Evolutionary conservation across 2,888 invertebrate species (phyloP).

Genomic region (Agrenia bidenticulata): DNA sequence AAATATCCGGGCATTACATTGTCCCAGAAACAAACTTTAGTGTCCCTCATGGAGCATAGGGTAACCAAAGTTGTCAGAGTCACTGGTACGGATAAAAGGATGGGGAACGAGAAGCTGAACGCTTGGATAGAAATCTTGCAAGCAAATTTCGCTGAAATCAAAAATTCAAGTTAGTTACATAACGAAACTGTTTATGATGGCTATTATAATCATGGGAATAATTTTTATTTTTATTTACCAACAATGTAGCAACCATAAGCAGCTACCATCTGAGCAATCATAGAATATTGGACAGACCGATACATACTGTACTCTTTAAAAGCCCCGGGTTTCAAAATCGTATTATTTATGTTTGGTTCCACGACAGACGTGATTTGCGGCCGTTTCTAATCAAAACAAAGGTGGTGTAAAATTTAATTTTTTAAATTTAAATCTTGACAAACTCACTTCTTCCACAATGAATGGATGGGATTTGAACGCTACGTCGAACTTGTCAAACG

Average conservation of each 20-base stretch:
- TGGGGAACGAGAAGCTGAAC: slow-evolving; percentile 58
- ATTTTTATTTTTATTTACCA: slow-evolving; percentile 42
- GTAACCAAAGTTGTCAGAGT: slow-evolving; percentile 53
- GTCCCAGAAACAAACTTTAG: slow-evolving; percentile 53
- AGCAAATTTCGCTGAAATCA: slow-evolving; percentile 58
- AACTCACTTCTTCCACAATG: slow-evolving; percentile 52
- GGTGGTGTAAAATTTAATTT: not conserved
- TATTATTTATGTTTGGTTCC: slow-evolving; percentile 8
- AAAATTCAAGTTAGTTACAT: too few species aligned
- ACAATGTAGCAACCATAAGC: slow-evolving; percentile 57
- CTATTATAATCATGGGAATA: too few species aligned
- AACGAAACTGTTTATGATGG: too few species aligned
- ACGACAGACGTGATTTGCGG: slow-evolving; percentile 3
- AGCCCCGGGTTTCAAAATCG: slow-evolving; percentile 6
- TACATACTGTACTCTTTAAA: not conserved
- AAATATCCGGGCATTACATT: slow-evolving; percentile 56
- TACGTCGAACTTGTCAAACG: slow-evolving; percentile 52
- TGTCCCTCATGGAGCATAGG: slow-evolving; percentile 53
- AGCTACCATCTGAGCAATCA: slow-evolving; percentile 55
- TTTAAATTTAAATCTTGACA: not conserved
- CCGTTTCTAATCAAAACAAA: slow-evolving; percentile 22
- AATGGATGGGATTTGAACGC: slow-evolving; percentile 54
- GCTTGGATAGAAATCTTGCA: slow-evolving; percentile 60
- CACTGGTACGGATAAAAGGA: slow-evolving; percentile 56
- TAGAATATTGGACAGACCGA: slow-evolving; percentile 45